A percentile compares a stretch with the other conserved stretches of the same genome.
Conservation (phyloP, 2,113 vertebrate species). For the Oostethus manadensis region DNA sequence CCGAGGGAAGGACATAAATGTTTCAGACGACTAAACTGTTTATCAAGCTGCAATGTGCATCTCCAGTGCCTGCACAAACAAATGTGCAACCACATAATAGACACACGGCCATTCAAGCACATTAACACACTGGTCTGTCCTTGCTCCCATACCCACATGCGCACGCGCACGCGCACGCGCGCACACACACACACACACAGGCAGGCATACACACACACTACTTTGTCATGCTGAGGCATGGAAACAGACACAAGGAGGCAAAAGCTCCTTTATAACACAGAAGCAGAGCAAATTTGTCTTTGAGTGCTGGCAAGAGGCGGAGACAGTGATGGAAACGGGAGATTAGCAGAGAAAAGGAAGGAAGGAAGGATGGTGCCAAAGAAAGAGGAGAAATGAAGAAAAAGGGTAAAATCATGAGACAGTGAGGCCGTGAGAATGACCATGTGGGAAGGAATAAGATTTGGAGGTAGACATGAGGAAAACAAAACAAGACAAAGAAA, state of each 20-base stretch:
- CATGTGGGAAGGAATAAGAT: slow-evolving; percentile 15
- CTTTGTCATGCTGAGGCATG: slow-evolving; percentile 45
- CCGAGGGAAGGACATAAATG: slow-evolving; percentile 8
- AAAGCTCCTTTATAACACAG: slow-evolving; percentile 30
- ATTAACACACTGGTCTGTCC: slow-evolving; percentile 12
- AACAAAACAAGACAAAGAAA: background rate
- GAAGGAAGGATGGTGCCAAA: slow-evolving; percentile 15
- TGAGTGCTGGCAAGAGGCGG: slow-evolving; percentile 36
- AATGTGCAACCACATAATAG: slow-evolving; percentile 8
- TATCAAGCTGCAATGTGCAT: slow-evolving; percentile 9
- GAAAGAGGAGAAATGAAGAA: slow-evolving; percentile 25
- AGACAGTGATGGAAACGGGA: slow-evolving; percentile 34
- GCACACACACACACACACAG: slow-evolving; percentile 33
- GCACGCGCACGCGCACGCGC: too few species aligned
- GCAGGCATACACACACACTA: slow-evolving; percentile 30
- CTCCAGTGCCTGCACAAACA: slow-evolving; percentile 1
- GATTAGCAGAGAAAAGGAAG: slow-evolving; percentile 33
- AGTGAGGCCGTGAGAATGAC: slow-evolving; percentile 31
- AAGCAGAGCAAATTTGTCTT: slow-evolving; percentile 60
- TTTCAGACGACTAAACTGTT: background rate
- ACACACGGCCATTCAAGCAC: slow-evolving; percentile 7
- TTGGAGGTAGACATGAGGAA: slow-evolving; percentile 11
- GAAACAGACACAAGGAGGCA: slow-evolving; percentile 50
- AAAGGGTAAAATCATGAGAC: slow-evolving; percentile 32
- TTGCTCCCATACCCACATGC: slow-evolving; percentile 16